phyloP scores from a whole-genome alignment of 2,888 invertebrate genomes.

The Clitarchus hookeri region DNA sequence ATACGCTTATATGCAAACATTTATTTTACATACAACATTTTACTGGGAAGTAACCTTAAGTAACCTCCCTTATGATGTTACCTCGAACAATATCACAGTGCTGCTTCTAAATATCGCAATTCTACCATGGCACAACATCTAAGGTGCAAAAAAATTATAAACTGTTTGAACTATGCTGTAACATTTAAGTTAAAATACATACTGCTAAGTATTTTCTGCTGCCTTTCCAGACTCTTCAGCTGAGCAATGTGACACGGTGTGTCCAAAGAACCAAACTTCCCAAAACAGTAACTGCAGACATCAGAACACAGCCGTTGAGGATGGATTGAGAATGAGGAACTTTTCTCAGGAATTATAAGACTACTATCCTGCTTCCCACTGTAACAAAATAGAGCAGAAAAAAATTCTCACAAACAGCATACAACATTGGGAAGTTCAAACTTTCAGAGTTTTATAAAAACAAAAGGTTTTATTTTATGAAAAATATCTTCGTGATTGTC shows the following conservation, averaged over 20 bases:
- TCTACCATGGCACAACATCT: background rate
- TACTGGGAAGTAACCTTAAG: no score
- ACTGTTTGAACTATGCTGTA: background rate
- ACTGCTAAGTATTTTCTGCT: slow-evolving; percentile 78
- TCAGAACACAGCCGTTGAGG: slow-evolving; percentile 81
- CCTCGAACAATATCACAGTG: no score
- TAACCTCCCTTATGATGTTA: no score
- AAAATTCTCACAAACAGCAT: no score
- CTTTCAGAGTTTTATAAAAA: no score
- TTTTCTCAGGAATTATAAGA: slow-evolving; percentile 85
- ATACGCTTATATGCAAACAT: no score
- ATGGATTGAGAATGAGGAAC: slow-evolving; percentile 85
- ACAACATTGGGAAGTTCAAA: no score
- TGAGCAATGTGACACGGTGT: slow-evolving; percentile 88
- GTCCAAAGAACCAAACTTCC: slow-evolving; percentile 83
- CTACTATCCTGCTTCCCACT: slow-evolving; percentile 42
- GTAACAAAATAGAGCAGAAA: background rate
- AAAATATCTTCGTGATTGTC: no score
- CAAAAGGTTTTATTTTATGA: no score
- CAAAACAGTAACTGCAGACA: slow-evolving; percentile 85
- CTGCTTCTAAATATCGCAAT: no score
- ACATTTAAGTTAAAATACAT: slow-evolving; percentile 51
- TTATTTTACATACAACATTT: no score
- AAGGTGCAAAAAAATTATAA: no score
- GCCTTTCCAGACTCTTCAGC: slow-evolving; percentile 80